Evolutionary conservation across 2,797 vertebrate genomes (phyloP), one percentile per base, ranked within the genome.

Genomic region (Spinus pinus): DNA sequence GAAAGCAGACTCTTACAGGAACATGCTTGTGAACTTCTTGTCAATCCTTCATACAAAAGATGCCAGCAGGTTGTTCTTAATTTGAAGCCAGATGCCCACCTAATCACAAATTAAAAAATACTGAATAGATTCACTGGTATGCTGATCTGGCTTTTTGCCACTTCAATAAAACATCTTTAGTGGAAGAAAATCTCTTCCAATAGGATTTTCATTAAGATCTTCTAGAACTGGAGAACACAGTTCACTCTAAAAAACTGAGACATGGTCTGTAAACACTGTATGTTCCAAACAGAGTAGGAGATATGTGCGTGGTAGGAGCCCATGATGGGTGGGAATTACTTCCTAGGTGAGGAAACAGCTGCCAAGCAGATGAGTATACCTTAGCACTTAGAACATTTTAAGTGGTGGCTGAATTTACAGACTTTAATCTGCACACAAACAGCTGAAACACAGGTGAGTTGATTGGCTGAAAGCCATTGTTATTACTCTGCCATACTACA

Each of bases 391-490:
- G 46, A 91, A 51, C 2, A 8, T 83, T 95, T 91, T 61, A 65
- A 54, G 78, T 90, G 66, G 23, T 79, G 66, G 27, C 54, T 81
- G 57, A n/a, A 89, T 91, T 89, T 69, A 80, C 77, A 88, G 47
- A 35, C 37, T 80, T 85, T 62, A 74, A 35, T 75, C 77, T 91
- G 35, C 70, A 60, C 33, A 86, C 23, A 65, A 94, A 72, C 50
- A 81, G 18, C 39, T 81, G 31, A 64, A 92, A 47, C 37, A 72
- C 66, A 93, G 81, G 88, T 96, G 88, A 95, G n/a, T 21, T 51
- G 54, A 35, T 22, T 92, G 66, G 80, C 69, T 69, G 69, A 91
- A 82, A 92, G 87, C 50, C 77, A 66, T 60, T 81, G 21, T 39
- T 81, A 49, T 66, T 64, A 49, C 37, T 94, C 93, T 72, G 44